Percentiles rank a stretch among this genome's conserved stretches.
Conservation (phyloP, 2,797 vertebrate genomes). For the Falco biarmicus region DNA sequence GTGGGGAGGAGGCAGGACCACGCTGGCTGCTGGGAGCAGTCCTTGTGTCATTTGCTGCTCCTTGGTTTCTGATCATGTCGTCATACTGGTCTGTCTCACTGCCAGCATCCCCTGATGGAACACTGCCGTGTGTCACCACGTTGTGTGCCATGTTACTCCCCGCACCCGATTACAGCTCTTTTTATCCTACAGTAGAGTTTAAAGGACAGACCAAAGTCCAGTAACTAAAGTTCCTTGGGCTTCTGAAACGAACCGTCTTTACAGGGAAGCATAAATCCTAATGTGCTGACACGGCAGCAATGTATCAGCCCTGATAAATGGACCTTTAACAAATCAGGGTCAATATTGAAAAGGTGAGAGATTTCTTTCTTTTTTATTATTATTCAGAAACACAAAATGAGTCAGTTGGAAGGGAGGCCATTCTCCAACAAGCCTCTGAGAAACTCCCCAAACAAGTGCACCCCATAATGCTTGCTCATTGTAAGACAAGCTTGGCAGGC, state of each 20-base stretch:
- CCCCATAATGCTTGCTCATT: neutral
- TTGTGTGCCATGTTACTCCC: neutral
- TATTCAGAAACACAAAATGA: neutral
- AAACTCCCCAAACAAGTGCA: neutral
- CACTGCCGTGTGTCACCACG: neutral
- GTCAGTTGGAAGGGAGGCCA: neutral
- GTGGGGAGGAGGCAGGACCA: neutral
- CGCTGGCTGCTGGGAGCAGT: neutral
- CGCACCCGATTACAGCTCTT: neutral
- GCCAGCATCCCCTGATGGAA: neutral
- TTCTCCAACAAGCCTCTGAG: neutral
- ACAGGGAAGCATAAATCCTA: neutral
- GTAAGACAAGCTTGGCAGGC: neutral
- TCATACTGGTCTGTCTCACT: neutral
- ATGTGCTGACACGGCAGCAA: neutral
- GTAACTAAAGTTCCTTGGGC: neutral
- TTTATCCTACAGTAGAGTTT: neutral
- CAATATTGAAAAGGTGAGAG: neutral
- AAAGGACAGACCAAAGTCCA: neutral
- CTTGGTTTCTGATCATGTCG: fast-evolving
- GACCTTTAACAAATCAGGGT: neutral
- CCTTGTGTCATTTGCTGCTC: neutral
- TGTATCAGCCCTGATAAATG: neutral
- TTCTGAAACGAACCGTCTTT: neutral
- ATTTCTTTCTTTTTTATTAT: neutral